Percentiles rank a stretch among this genome's conserved stretches.
Conservation (phyloP, 1,140 invertebrate species). For the Pogonognathellus flavescens region DNA sequence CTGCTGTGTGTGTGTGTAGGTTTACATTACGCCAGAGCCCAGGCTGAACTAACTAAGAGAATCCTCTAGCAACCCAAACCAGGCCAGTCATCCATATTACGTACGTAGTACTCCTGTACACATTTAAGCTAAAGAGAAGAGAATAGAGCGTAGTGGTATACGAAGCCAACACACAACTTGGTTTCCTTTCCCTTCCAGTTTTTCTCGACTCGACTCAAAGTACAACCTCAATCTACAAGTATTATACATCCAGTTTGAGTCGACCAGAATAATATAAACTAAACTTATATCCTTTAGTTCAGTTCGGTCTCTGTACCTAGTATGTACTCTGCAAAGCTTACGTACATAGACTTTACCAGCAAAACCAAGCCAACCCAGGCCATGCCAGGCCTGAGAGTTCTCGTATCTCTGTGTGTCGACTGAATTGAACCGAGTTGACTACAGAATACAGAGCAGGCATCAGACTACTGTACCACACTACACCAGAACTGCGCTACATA, state of each 20-base stretch:
- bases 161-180: background rate
- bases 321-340: slow-evolving; percentile 12
- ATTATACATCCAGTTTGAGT: slow-evolving; percentile 31
- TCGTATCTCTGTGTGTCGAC: slow-evolving; percentile 18
- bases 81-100: slow-evolving; percentile 43
- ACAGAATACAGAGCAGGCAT: background rate
- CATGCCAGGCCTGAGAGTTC: slow-evolving; percentile 27
- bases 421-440: slow-evolving; percentile 15
- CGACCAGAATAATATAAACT: slow-evolving; percentile 33
- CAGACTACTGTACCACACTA: background rate
- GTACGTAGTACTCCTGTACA: background rate
- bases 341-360: slow-evolving; percentile 19
- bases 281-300: slow-evolving; percentile 45
- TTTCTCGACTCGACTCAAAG: slow-evolving; percentile 27
- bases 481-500: background rate
- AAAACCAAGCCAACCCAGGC: slow-evolving; percentile 7
- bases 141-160: background rate
- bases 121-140: background rate
- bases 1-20: background rate
- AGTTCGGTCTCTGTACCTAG: slow-evolving; percentile 25
- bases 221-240: slow-evolving; percentile 14
- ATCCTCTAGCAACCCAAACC: slow-evolving; percentile 23
- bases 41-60: slow-evolving; percentile 22
- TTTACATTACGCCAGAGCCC: background rate
- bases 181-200: slow-evolving; percentile 1